A percentile compares a stretch with the other conserved stretches of the same genome.
phyloP scores from a whole-genome alignment of 2,888 invertebrate species.

The Candidula unifasciata region DNA sequence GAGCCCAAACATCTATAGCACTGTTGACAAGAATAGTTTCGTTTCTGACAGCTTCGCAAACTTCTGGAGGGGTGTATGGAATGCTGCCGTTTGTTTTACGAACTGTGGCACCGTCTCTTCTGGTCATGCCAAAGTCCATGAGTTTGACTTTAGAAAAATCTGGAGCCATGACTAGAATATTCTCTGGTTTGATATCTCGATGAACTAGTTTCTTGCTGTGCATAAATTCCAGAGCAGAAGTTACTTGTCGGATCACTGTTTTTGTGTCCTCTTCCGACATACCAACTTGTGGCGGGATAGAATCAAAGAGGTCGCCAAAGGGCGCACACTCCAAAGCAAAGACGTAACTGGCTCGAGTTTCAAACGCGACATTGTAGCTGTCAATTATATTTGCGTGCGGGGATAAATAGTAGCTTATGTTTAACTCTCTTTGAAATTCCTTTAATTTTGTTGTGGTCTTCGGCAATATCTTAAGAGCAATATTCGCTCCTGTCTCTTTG shows the following conservation, averaged over 20 bases:
- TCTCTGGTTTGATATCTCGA: constrained; percentile 95
- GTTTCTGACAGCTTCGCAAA: constrained; percentile 81
- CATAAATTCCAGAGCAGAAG: constrained; percentile 95
- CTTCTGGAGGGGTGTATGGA: constrained; percentile 97
- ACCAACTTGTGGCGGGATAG: constrained; percentile 76
- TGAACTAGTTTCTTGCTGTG: constrained; percentile 95
- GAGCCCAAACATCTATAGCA: constrained; percentile 95
- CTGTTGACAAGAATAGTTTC: constrained; percentile 87
- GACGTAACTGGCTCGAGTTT: constrained; percentile 91
- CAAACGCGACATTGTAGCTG: constrained; percentile 97
- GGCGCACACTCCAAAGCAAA: constrained; percentile 97
- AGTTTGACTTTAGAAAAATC: constrained; percentile 95
- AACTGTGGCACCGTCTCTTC: constrained; percentile 78
- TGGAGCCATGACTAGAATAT: constrained; percentile 93
- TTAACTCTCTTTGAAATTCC: constrained; percentile 96
- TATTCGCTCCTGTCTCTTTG: constrained; percentile 92
- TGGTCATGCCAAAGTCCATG: constrained; percentile 96
- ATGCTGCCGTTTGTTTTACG: constrained; percentile 82
- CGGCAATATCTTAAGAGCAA: constrained; percentile 88
- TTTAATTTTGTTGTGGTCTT: constrained; percentile 83
- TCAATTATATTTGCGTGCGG: constrained; percentile 95
- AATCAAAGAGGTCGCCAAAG: constrained; percentile 93
- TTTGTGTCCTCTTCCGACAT: constrained; percentile 83
- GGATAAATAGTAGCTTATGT: constrained; percentile 94
- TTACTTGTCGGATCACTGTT: constrained; percentile 91